These are phyloP conservation scores for Drosophila funebris DNA, from an alignment of 1,140 invertebrate genomes.

Conservation along the genomic window DNA sequence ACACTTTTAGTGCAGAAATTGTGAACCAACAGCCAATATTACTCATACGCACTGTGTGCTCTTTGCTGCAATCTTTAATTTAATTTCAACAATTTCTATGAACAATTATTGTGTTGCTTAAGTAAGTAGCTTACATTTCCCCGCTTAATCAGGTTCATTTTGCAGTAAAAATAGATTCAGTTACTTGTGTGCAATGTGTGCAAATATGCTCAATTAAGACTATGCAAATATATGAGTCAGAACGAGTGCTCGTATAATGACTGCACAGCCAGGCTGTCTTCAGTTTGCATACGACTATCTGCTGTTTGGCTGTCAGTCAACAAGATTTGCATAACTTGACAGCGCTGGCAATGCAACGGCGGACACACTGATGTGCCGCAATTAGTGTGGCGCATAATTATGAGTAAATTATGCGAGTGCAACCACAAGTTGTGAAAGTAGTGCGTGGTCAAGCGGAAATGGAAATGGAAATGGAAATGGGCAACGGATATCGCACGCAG, in stretches of 20 bases:
- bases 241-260: background rate
- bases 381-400: conserved; percentile 56
- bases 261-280: background rate
- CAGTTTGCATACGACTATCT: background rate
- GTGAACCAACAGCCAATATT: too few relatives aligned
- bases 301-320: conserved; percentile 7
- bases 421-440: conserved; percentile 3
- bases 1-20: too few relatives aligned
- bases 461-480: too few relatives aligned
- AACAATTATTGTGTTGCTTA: too few relatives aligned
- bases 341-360: conserved; percentile 2
- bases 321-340: conserved; percentile 65
- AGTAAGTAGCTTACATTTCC: too few relatives aligned
- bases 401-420: conserved; percentile 31
- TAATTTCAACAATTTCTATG: too few relatives aligned
- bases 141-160: background rate
- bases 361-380: conserved; percentile 32
- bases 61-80: too few relatives aligned
- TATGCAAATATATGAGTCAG: conserved; percentile 46
- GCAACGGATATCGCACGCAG: conserved; percentile 46
- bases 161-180: background rate
- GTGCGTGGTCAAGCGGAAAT: conserved; percentile 38
- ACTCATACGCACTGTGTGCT: too few relatives aligned
- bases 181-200: conserved; percentile 8
- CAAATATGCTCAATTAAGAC: conserved; percentile 53